Percentiles rank a stretch among this genome's conserved stretches.
Evolutionary conservation across 1,140 invertebrate species (phyloP).

Genomic region (Euwallacea similis): DNA sequence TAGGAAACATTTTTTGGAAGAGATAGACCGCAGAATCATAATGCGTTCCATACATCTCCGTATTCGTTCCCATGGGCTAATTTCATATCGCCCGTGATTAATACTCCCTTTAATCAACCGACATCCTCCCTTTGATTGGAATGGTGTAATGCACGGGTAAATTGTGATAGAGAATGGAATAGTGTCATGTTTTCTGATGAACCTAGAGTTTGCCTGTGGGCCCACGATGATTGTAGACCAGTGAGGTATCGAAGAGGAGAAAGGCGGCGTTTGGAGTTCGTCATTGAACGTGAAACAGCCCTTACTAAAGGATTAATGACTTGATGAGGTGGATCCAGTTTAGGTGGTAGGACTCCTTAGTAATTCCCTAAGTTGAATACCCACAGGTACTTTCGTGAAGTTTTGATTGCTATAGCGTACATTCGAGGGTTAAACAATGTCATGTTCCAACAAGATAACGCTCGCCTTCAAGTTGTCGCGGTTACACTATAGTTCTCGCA

Average conservation of each 20-base stretch:
- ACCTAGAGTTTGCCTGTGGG: neutral
- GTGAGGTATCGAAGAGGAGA: neutral
- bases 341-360: neutral
- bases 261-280: neutral
- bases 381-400: neutral
- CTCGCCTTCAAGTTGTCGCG: neutral
- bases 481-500: constrained; percentile 12
- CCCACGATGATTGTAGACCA: neutral
- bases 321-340: neutral
- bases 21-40: neutral
- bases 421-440: neutral
- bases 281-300: neutral
- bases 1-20: neutral
- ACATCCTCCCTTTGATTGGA: constrained; percentile 10
- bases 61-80: neutral
- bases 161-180: constrained; percentile 1
- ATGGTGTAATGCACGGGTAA: constrained; percentile 18
- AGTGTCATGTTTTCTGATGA: neutral
- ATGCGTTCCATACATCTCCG: neutral
- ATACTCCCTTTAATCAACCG: constrained; percentile 18
- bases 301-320: no score
- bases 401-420: neutral
- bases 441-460: no score
- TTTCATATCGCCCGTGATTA: constrained; percentile 10
- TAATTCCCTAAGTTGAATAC: neutral